Percentiles rank a stretch among this genome's conserved stretches.
These are phyloP conservation scores for Heliocidaris erythrogramma DNA, from an alignment of 35 echinoderm and acorn worm genomes.

Conservation along the genomic window DNA sequence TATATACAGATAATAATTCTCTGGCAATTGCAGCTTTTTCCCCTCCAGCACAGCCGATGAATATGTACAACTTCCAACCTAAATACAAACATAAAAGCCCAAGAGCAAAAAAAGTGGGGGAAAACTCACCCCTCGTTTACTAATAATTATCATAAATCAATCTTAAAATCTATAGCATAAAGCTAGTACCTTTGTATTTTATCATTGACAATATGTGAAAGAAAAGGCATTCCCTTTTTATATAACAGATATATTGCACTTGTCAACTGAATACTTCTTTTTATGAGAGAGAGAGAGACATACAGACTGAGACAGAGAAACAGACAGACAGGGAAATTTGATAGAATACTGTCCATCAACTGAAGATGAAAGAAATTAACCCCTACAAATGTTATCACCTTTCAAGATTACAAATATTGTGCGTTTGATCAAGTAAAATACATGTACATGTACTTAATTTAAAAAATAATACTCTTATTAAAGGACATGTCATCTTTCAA, in stretches of 20 bases:
- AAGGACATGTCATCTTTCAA: too few relatives aligned
- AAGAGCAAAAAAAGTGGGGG: neutral
- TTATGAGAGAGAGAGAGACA: neutral
- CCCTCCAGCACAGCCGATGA: neutral
- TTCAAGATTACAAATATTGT: neutral
- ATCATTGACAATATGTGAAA: neutral
- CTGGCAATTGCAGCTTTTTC: neutral
- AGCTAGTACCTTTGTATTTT: neutral
- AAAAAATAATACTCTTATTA: too few relatives aligned
- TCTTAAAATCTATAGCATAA: neutral
- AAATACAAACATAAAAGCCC: neutral
- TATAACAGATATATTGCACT: neutral
- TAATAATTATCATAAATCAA: neutral
- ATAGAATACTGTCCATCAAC: neutral
- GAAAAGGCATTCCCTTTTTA: neutral
- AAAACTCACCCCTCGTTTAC: neutral
- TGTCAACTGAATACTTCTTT: neutral
- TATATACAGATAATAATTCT: conserved; percentile 33
- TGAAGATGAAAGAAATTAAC: neutral
- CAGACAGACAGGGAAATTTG: neutral
- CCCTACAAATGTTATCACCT: neutral
- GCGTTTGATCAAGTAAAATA: too few relatives aligned
- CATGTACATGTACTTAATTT: too few relatives aligned
- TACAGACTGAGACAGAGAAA: neutral
- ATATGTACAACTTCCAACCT: neutral